Base-by-base conservation (phyloP, 2,888 invertebrate species). In the Chloroclystis v-ata region DNA sequence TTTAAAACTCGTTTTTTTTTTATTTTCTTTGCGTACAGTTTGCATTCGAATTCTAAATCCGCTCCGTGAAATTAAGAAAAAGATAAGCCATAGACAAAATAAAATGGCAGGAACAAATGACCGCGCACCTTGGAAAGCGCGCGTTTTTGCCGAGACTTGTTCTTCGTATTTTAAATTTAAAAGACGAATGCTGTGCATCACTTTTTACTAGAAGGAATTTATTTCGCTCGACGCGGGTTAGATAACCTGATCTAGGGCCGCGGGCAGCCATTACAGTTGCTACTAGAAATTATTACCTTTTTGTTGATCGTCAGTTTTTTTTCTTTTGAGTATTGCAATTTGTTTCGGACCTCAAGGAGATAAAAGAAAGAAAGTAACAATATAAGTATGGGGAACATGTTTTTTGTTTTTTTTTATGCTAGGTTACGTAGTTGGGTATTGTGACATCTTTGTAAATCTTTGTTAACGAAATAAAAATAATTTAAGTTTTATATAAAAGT, bases 251-350 rank as follows among this genome's bases (percentile, higher is more conserved):
- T 78, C 72, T 69, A 44, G 51, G n/a, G 71, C 72, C 61, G 57
- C 57, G 61, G 66, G 71, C 66, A 52, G 79, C 82, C 81, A 82
- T 84, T 78, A 78, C 72, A 75, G 75, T 78, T 64, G 81, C 79
- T 81, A 81, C 82, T 78, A 73, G 74, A 80, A 78, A 82, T 78
- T 79, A 72, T 76, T 67, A 63, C 69, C 69, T 63, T 43, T 53
- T 57, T 60, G 60, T 55, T 60, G 63, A 47, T 58, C 60, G 54
- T 59, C 58, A 60, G 52, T 59, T 67, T 60, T 57, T 55, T 57
- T 49, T 61, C 49, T 53, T 60, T 50, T 46, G 46, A 46, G 46
- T 46, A 46, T 46, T 47, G 33, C 39, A 50, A 43, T 46, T 50
- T 46, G 43, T 43, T 46, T 20, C 30, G 24, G 30, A 30, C 14